Evolutionary conservation across 2,797 vertebrate species (phyloP).

Genomic region (Neosilurus hyrtlii): DNA sequence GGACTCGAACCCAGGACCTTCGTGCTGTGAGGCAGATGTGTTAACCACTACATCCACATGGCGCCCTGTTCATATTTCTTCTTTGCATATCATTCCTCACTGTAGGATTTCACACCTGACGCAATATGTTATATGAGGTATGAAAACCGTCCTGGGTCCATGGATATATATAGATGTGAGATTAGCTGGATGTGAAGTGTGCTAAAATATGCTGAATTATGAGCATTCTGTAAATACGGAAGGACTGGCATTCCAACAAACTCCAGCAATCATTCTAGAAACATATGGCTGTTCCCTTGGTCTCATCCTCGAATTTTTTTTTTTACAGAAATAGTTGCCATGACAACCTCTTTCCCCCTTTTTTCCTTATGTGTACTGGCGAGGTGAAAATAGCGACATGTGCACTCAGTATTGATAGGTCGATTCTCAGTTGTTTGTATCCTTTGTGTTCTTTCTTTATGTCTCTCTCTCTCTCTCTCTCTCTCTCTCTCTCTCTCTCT

Average conservation of each 20-base stretch:
- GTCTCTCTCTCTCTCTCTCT: neutral
- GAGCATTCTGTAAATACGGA: neutral
- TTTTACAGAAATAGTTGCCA: conserved; percentile 37
- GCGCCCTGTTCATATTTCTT: too few species aligned
- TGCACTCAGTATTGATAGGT: conserved; percentile 14
- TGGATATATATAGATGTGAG: neutral
- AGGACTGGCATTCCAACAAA: neutral
- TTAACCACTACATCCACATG: too few species aligned
- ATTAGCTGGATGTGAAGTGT: neutral
- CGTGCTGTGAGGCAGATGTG: too few species aligned
- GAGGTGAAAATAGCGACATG: neutral
- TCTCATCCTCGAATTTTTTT: conserved; percentile 8
- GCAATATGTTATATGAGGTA: neutral
- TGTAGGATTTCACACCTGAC: neutral
- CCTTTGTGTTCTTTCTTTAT: neutral
- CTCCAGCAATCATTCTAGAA: neutral
- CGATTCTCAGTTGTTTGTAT: conserved; percentile 32
- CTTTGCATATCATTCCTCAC: neutral
- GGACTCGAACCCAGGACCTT: too few species aligned
- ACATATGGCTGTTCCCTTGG: neutral
- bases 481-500: conserved; percentile 40
- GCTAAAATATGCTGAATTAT: neutral
- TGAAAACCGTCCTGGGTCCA: neutral
- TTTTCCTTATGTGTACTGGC: conserved; percentile 7
- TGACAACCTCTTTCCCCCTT: conserved; percentile 27